Conservation (phyloP, 2,888 invertebrate species). For the Chrysolina haemoptera region DNA sequence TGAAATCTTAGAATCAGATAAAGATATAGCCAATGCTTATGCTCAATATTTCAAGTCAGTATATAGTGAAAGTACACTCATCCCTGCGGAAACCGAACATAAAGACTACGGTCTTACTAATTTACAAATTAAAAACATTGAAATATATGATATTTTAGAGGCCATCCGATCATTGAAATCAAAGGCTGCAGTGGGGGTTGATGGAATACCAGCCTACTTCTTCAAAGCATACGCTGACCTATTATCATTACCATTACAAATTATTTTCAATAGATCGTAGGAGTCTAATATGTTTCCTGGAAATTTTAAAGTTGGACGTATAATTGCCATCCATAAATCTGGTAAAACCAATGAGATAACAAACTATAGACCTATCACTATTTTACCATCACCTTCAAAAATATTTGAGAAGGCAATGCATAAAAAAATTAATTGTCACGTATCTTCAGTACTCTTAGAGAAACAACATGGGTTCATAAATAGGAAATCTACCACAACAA, state of each 20-base stretch:
- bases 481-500: conserved; percentile 25
- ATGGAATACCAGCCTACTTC: background rate
- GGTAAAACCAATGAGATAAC: conserved; percentile 14
- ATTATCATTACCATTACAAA: background rate
- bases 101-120: background rate
- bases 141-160: background rate
- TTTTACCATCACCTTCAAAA: conserved; percentile 10
- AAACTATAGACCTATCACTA: conserved; percentile 14
- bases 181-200: background rate
- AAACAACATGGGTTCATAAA: conserved; percentile 19
- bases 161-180: background rate
- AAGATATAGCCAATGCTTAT: background rate
- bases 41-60: background rate
- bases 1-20: background rate
- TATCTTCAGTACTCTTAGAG: conserved; percentile 2
- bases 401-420: conserved; percentile 8
- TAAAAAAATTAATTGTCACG: background rate
- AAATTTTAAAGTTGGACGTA: conserved; percentile 21
- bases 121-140: conserved; percentile 2
- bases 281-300: background rate
- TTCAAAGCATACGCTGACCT: background rate
- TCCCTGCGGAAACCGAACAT: background rate
- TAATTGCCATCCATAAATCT: conserved; percentile 23
- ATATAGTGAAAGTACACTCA: background rate
- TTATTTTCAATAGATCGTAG: background rate